Evolutionary conservation across 64 coral and sea anemone genomes (phyloP).

Genomic region (Actinia tenebrosa): DNA sequence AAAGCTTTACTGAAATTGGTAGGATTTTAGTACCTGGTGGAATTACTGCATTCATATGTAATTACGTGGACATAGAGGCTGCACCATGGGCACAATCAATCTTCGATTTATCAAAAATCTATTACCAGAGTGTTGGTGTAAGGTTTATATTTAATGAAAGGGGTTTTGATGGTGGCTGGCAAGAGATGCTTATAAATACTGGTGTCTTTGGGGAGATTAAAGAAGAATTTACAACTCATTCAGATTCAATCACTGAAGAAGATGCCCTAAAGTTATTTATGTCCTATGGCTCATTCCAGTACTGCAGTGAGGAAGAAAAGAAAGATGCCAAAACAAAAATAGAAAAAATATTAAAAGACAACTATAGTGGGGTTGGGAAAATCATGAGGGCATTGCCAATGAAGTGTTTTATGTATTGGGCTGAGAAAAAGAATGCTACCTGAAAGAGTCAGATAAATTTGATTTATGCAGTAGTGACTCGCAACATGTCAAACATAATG

Average conservation of each 20-base stretch:
- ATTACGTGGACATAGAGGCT: not conserved
- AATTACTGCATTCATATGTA: constrained; percentile 19
- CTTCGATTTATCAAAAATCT: constrained; percentile 1
- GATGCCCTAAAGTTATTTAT: not conserved
- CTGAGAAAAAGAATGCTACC: not conserved
- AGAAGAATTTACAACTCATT: not conserved
- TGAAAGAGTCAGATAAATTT: no score
- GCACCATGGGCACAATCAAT: constrained; percentile 18
- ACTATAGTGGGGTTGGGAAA: constrained; percentile 25
- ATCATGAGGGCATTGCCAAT: not conserved
- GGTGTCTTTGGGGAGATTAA: not conserved
- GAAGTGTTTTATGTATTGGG: constrained; percentile 2
- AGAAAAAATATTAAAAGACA: constrained; percentile 11
- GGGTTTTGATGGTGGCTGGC: not conserved
- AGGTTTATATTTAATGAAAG: not conserved
- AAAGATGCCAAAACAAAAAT: not conserved
- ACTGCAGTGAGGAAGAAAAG: not conserved
- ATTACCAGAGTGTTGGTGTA: not conserved
- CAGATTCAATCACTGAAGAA: constrained; percentile 5
- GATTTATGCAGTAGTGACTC: no score
- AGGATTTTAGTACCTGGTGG: constrained; percentile 29
- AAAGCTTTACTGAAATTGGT: constrained; percentile 30
- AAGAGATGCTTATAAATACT: not conserved
- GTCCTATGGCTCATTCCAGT: constrained; percentile 16
- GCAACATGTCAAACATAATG: no score